Percentiles rank a stretch among this genome's conserved stretches.
Conservation (phyloP, 1,140 invertebrate species). For the Drosophila baimaii region DNA sequence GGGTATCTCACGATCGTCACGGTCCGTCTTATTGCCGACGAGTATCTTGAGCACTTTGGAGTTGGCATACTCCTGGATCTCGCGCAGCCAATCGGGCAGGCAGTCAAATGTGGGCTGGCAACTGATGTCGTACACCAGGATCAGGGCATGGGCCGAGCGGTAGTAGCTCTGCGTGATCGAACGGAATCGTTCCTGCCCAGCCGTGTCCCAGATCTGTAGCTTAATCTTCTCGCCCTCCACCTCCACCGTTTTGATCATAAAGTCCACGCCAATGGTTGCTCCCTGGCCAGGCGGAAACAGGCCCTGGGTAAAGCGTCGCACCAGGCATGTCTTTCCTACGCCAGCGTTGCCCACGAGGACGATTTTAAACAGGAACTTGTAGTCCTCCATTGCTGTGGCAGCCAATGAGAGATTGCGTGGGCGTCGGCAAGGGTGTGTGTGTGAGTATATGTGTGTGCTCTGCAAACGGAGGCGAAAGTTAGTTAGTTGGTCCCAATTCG, state of each 20-base stretch:
- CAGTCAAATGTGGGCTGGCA: slow-evolving; percentile 98
- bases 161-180: slow-evolving; percentile 98
- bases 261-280: slow-evolving; percentile 99
- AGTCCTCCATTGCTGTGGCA: slow-evolving; percentile 93
- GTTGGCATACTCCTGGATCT: slow-evolving; percentile 98
- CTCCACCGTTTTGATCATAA: slow-evolving; percentile 99
- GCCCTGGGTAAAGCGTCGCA: slow-evolving; percentile 95
- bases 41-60: slow-evolving; percentile 96
- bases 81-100: slow-evolving; percentile 96
- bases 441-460: slow-evolving; percentile 11
- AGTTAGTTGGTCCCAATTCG: slow-evolving; percentile 37
- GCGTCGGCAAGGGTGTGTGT: slow-evolving; percentile 1
- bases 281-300: slow-evolving; percentile 98
- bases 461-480: slow-evolving; percentile 40
- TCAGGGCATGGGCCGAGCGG: slow-evolving; percentile 97
- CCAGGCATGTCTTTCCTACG: slow-evolving; percentile 97
- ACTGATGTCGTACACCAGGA: slow-evolving; percentile 98
- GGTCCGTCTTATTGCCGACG: slow-evolving; percentile 98
- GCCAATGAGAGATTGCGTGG: slow-evolving; percentile 2
- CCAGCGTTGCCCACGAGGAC: slow-evolving; percentile 97
- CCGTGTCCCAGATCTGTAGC: slow-evolving; percentile 97
- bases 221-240: slow-evolving; percentile 99
- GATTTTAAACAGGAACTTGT: slow-evolving; percentile 99
- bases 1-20: slow-evolving; percentile 97
- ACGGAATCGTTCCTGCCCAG: slow-evolving; percentile 96